These are phyloP conservation scores for Molossus molossus DNA, from an alignment of 2,797 vertebrate species.

Conservation along the genomic window DNA sequence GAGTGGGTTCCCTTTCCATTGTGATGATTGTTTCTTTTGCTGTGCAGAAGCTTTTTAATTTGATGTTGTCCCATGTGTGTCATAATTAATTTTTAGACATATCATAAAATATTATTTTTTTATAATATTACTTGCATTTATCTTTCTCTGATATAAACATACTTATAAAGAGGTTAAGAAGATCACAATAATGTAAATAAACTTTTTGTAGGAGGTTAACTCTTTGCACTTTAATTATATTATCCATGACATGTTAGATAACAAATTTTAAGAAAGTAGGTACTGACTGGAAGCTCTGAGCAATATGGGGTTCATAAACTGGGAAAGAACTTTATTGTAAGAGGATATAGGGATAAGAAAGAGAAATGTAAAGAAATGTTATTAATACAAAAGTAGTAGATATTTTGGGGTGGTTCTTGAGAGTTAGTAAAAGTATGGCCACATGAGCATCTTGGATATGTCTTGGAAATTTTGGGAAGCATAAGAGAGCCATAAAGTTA, in stretches of 20 bases:
- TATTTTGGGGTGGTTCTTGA: neutral
- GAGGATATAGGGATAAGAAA: neutral
- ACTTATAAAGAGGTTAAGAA: neutral
- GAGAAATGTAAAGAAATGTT: neutral
- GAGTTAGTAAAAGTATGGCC: neutral
- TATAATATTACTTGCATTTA: neutral
- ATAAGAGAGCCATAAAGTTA: neutral
- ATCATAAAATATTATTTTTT: neutral
- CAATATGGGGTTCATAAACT: neutral
- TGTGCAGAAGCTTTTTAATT: too few species aligned
- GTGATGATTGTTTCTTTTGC: too few species aligned
- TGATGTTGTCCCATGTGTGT: too few species aligned
- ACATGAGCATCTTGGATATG: neutral
- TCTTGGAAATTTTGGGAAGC: neutral
- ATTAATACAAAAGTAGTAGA: neutral
- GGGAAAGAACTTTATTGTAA: neutral
- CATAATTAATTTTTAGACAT: neutral
- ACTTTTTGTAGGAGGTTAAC: neutral
- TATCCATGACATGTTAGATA: too few species aligned
- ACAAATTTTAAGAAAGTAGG: neutral
- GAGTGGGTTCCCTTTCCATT: too few species aligned
- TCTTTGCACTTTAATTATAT: neutral
- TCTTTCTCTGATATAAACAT: neutral
- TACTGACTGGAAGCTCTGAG: neutral
- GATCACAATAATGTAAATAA: neutral